Percentiles rank a stretch among this genome's conserved stretches.
Evolutionary conservation across 2,888 invertebrate species (phyloP).

Genomic region (Xylocampa areola): DNA sequence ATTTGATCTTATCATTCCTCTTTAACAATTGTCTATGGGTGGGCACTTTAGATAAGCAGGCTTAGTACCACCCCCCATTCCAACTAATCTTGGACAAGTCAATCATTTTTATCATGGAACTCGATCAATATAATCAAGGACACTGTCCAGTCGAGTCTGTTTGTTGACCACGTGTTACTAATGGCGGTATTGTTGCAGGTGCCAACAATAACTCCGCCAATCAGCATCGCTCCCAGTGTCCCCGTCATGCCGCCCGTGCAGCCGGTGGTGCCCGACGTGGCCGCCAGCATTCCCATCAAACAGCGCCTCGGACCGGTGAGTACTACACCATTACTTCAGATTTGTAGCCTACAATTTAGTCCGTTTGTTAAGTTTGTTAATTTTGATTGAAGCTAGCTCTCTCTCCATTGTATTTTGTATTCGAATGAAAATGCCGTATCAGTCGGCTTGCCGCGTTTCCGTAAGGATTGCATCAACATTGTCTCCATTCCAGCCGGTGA

Average conservation of each 20-base stretch:
- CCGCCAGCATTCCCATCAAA: slow-evolving; percentile 67
- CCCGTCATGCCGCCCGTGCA: slow-evolving; percentile 57
- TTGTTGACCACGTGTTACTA: background rate
- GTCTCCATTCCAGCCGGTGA: slow-evolving; percentile 77
- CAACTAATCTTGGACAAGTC: no score
- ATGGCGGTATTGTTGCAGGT: slow-evolving; percentile 34
- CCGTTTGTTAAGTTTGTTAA: no score
- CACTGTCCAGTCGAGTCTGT: no score
- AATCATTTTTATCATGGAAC: no score
- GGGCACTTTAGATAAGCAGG: no score
- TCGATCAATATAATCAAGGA: no score
- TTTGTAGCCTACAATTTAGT: background rate
- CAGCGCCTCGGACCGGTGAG: slow-evolving; percentile 84
- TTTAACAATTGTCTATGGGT: no score
- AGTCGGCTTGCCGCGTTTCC: no score
- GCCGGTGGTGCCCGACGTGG: slow-evolving; percentile 45
- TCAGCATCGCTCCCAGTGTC: slow-evolving; percentile 21
- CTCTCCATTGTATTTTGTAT: background rate
- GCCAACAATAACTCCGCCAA: slow-evolving; percentile 25
- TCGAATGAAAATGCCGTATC: no score
- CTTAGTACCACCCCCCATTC: no score
- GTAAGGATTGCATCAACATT: slow-evolving; percentile 19
- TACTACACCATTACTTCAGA: slow-evolving; percentile 18
- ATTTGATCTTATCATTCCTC: no score
- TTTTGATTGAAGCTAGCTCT: no score